Base-by-base conservation (phyloP, 2,888 invertebrate genomes). In the Metopia argyrocephala region DNA sequence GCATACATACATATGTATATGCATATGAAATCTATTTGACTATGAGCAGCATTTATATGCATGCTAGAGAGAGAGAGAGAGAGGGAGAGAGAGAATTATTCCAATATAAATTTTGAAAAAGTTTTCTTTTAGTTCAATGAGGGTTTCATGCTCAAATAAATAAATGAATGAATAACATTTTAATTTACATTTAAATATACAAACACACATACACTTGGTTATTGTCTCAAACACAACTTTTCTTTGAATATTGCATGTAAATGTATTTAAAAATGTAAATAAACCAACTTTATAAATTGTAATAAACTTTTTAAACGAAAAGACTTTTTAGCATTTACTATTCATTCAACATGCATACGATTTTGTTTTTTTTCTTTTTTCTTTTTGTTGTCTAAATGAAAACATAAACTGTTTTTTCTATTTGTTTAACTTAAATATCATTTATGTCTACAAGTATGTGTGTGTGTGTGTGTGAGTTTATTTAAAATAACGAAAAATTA, bases 111-210 rank as follows among this genome's bases (percentile, higher is more conserved):
- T 69, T 76, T 76, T 25, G 6, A 69, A 76, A 38, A 76, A 54
- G 54, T 76, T 73, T 68, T 73, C 45, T 23, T 45, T 64, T 61
- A 65, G 54, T 78, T 81, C 15, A 73, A 52, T 64, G 76, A 76
- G 79, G 79, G 66, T 68, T 79, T 75, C n/a, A 46, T 54, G 52
- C 38, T 31, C 38, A 20, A 59, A 45, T 25, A 38, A 57, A 25
- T 48, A 15, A 6, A 64, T 21, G 38, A 20, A 59, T 18, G 1
- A 25, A 56, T 56, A 7, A 52, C 7, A 54, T 18, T 23, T 21
- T 57, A 69, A 45, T 57, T 65, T 45, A 15, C 38, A 38, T 18
- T 38, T 15, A 27, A 12, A 68, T 27, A 27, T 45, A 21, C 38
- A 3, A 12, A 38, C 21, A 38, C 23, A 21, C 59, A 21, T 3